phyloP scores from a whole-genome alignment of 1,140 invertebrate species.

The Euura lappo region DNA sequence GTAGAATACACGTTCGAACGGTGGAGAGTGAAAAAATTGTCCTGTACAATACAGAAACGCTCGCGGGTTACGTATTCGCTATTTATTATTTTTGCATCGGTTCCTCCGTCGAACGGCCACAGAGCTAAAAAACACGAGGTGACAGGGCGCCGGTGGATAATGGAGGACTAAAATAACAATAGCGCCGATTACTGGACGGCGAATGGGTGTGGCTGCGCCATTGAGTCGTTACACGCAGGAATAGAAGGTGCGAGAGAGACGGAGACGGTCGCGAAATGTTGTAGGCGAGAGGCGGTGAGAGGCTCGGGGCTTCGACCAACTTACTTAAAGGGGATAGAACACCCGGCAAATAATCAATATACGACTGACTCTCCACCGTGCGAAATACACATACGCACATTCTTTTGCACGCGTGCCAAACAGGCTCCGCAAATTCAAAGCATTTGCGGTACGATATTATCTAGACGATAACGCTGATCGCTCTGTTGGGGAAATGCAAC shows the following conservation, averaged over 20 bases:
- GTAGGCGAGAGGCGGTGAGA: slow-evolving; percentile 35
- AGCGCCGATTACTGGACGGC: slow-evolving; percentile 59
- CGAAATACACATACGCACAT: background rate
- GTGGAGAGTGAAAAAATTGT: too few species aligned
- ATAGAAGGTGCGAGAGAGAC: slow-evolving; percentile 44
- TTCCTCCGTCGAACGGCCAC: too few species aligned
- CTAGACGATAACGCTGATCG: too few species aligned
- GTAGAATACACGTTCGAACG: too few species aligned
- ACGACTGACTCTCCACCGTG: slow-evolving; percentile 23
- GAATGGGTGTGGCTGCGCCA: slow-evolving; percentile 60
- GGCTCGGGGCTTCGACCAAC: slow-evolving; percentile 52
- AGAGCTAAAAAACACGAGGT: background rate
- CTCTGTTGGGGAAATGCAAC: too few species aligned
- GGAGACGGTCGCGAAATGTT: slow-evolving; percentile 27
- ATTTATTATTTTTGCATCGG: too few species aligned
- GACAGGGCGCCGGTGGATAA: slow-evolving; percentile 14
- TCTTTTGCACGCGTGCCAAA: background rate
- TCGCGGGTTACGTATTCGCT: too few species aligned
- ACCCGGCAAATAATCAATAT: slow-evolving; percentile 59
- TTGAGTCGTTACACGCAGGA: slow-evolving; percentile 59
- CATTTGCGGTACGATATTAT: too few species aligned
- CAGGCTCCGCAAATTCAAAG: background rate
- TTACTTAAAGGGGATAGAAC: slow-evolving; percentile 59
- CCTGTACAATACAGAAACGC: too few species aligned
- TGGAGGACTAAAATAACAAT: slow-evolving; percentile 54